These are phyloP conservation scores for Lepas anatifera DNA, from an alignment of 2,888 invertebrate species.

Conservation along the genomic window DNA sequence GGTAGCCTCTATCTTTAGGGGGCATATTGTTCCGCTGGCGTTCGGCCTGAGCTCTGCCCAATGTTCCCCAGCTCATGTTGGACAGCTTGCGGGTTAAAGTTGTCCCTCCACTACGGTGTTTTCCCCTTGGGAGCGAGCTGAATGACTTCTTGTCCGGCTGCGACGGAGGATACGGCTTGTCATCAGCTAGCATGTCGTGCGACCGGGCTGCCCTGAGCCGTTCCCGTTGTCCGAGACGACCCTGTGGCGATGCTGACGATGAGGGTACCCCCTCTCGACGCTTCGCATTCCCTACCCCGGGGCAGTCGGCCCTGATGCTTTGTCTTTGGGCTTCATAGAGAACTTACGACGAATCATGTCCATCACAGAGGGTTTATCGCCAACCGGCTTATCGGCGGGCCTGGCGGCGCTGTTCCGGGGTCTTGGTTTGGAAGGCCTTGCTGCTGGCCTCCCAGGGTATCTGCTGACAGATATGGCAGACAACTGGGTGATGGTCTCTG, in stretches of 20 bases:
- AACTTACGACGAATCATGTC: background rate
- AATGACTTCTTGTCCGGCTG: background rate
- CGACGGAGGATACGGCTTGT: background rate
- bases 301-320: background rate
- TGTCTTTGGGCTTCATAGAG: background rate
- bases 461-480: background rate
- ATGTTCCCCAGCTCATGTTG: constrained; percentile 1
- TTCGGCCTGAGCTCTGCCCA: background rate
- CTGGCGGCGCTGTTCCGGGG: background rate
- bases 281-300: too few species aligned
- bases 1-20: background rate
- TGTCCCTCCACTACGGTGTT: background rate
- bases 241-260: background rate
- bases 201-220: background rate
- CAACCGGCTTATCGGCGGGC: background rate
- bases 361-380: constrained; percentile 1
- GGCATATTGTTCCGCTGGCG: background rate
- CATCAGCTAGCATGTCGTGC: background rate
- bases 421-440: background rate
- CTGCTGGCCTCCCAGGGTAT: background rate
- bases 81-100: background rate
- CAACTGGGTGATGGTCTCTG: background rate
- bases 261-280: background rate
- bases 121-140: background rate
- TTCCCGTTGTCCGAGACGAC: background rate